Percentiles rank a stretch among this genome's conserved stretches.
These are phyloP conservation scores for Pseudomyrmex flavicornis DNA, from an alignment of 1,140 invertebrate genomes.

Conservation along the genomic window DNA sequence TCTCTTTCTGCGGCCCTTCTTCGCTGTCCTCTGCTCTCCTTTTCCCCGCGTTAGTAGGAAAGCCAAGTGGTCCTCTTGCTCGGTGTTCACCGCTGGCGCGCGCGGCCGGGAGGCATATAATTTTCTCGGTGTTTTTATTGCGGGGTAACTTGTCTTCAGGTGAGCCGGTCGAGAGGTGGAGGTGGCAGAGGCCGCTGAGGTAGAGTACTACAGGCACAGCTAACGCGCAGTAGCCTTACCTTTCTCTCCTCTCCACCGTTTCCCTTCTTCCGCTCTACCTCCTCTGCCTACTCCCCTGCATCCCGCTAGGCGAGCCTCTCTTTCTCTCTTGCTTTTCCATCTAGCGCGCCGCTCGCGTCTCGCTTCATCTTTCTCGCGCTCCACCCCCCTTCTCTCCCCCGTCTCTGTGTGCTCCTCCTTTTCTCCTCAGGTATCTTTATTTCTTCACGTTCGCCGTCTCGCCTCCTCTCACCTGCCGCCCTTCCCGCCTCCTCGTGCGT, in stretches of 20 bases:
- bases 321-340: conserved; percentile 46
- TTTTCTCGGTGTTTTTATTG: conserved; percentile 85
- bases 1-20: conserved; percentile 39
- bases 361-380: conserved; percentile 49
- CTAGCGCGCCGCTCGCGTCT: conserved; percentile 49
- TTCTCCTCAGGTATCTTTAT: conserved; percentile 49
- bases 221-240: conserved; percentile 84
- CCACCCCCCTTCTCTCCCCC: conserved; percentile 54
- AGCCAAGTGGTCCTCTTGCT: conserved; percentile 79
- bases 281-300: conserved; percentile 38
- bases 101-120: conserved; percentile 84
- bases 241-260: conserved; percentile 64
- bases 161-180: conserved; percentile 83
- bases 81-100: conserved; percentile 74
- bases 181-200: conserved; percentile 77
- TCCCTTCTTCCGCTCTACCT: conserved; percentile 62
- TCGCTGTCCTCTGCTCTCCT: conserved; percentile 74
- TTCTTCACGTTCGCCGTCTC: conserved; percentile 26
- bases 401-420: conserved; percentile 31
- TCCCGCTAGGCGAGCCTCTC: conserved; percentile 56
- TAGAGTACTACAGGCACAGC: conserved; percentile 83
- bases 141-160: conserved; percentile 85
- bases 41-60: conserved; percentile 79
- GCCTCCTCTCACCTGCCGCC: conserved; percentile 32
- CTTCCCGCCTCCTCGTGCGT: conserved; percentile 29